phyloP scores from a whole-genome alignment of 2,888 invertebrate species.

The Drosophila mettleri region DNA sequence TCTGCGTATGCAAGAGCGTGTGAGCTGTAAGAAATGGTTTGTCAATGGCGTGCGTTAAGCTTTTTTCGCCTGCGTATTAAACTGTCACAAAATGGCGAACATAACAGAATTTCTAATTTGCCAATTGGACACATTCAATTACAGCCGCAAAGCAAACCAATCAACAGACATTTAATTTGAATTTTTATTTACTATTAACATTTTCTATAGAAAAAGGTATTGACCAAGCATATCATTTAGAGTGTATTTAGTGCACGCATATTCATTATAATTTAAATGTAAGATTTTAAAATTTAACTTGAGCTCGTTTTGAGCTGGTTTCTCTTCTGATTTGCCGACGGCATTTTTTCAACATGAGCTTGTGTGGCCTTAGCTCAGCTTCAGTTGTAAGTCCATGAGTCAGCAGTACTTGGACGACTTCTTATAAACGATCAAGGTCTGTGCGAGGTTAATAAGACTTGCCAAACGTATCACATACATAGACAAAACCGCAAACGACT shows the following conservation, averaged over 20 bases:
- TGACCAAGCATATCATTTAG: not conserved
- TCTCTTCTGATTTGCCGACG: constrained; percentile 35
- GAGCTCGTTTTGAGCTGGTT: not conserved
- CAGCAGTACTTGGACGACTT: constrained; percentile 48
- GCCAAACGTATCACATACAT: constrained; percentile 39
- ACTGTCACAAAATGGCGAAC: constrained; percentile 67
- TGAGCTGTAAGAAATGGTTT: constrained; percentile 39
- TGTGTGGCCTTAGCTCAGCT: constrained; percentile 6
- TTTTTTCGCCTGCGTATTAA: constrained; percentile 61
- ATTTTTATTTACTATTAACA: not conserved
- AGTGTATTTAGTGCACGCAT: not conserved
- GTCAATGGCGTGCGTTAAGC: constrained; percentile 64
- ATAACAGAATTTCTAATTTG: constrained; percentile 26
- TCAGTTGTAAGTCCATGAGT: constrained; percentile 41
- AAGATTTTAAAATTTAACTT: not conserved
- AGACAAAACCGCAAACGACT: constrained; percentile 45
- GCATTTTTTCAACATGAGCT: constrained; percentile 28
- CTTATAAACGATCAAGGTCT: constrained; percentile 45
- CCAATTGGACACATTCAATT: constrained; percentile 39
- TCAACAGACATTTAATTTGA: not conserved
- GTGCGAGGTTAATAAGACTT: constrained; percentile 41
- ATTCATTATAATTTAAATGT: not conserved
- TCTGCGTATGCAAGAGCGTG: constrained; percentile 13
- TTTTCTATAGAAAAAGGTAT: not conserved
- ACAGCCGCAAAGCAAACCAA: not conserved